Evolutionary conservation across 2,888 invertebrate genomes (phyloP).

Genomic region (Drosophila multiciliata): DNA sequence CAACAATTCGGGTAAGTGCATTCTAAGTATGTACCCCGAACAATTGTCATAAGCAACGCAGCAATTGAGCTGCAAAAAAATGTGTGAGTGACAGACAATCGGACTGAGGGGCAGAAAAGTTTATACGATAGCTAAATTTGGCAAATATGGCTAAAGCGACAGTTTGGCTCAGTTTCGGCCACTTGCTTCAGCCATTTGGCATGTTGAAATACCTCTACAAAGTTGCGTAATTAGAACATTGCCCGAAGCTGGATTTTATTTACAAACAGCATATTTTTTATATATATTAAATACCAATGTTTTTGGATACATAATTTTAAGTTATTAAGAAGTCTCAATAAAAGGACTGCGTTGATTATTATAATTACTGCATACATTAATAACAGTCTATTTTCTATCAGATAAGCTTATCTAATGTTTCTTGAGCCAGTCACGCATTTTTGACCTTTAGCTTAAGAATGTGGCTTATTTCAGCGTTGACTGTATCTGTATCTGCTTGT

Average conservation of each 20-base stretch:
- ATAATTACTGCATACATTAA: neutral
- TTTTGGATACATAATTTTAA: neutral
- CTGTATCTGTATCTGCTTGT: slow-evolving; percentile 22
- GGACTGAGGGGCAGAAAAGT: slow-evolving; percentile 5
- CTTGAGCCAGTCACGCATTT: slow-evolving; percentile 43
- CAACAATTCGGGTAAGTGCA: slow-evolving; percentile 65
- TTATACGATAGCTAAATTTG: slow-evolving; percentile 79
- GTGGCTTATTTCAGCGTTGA: slow-evolving; percentile 42
- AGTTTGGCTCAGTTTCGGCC: slow-evolving; percentile 33
- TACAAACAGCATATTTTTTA: neutral
- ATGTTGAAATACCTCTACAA: slow-evolving; percentile 18
- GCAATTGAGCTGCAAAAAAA: slow-evolving; percentile 44
- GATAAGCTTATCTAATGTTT: slow-evolving; percentile 20
- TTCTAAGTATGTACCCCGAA: slow-evolving; percentile 52
- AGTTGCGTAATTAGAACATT: slow-evolving; percentile 47
- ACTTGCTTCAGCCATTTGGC: slow-evolving; percentile 31
- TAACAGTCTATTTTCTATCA: slow-evolving; percentile 4
- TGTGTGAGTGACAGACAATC: slow-evolving; percentile 18
- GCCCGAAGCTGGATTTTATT: neutral
- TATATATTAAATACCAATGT: neutral
- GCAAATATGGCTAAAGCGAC: slow-evolving; percentile 75
- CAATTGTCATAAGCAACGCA: slow-evolving; percentile 65
- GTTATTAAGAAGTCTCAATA: neutral
- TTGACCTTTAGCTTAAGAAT: slow-evolving; percentile 50
- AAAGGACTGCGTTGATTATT: neutral